Base-by-base conservation (phyloP, 2,888 invertebrate genomes). In the Andrena praecox region DNA sequence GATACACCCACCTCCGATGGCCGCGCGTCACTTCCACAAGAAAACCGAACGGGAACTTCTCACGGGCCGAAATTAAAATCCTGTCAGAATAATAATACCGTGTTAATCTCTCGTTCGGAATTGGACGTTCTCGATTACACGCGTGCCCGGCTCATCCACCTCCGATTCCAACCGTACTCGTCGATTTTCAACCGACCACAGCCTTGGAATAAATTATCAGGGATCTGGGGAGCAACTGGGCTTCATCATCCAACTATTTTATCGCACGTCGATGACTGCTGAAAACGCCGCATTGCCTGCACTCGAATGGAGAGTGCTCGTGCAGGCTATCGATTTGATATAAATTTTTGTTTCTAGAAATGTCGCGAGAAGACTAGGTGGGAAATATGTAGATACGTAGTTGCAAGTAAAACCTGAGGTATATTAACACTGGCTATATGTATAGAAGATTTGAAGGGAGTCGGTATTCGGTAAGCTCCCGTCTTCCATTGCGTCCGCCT, bases 21-120 rank as follows among this genome's bases (percentile, higher is more conserved):
- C 75, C 78, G 81, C 76, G 84, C 78, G 72, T 83, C 77, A 80
- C 78, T 76, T 79, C 81, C 73, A 74, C 67, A 56, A 56, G 82
- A 81, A 84, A 86, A 79, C 70, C 70, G 82, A 73, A 67, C 70
- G 59, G 54, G 77, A 77, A 78, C 85, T 85, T 81, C 86, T 87
- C 85, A 82, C 85, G 77, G 81, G 83, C 85, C 91, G 90, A 93
- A 93, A 93, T 93, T 93, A 93, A 93, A 88, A 92, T 92, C 92
- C 93, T 93, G 93, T 93, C 93, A 92, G 92, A 93, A 92, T 91
- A 92, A 93, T 93, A 92, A 93, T 92, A 92, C 80, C 91, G 90
- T 92, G 87, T 86, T 89, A 90, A 91, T 90, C 85, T 90, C 86
- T 90, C 91, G 91, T 91, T 91, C 88, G 89, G 92, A 82, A 91